phyloP scores from a whole-genome alignment of 2,113 vertebrate species.

The Reinhardtius hippoglossoides region DNA sequence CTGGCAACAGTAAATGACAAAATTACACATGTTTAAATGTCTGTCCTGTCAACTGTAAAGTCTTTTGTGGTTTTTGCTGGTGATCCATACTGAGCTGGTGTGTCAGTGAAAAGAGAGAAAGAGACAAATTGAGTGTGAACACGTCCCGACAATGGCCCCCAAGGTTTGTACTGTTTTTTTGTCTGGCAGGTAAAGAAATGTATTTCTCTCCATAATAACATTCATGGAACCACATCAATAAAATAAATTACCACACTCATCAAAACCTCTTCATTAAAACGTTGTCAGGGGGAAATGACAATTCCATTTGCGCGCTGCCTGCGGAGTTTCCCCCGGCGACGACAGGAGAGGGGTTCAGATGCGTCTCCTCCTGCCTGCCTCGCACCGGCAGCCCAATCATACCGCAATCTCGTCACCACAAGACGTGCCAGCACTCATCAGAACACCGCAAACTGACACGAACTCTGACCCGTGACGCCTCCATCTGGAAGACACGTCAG shows the following conservation, averaged over 20 bases:
- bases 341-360: constrained; percentile 39
- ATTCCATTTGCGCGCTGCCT: constrained; percentile 68
- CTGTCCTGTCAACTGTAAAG: constrained; percentile 34
- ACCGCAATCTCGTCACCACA: constrained; percentile 56
- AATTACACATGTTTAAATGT: constrained; percentile 23
- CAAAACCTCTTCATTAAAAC: constrained; percentile 53
- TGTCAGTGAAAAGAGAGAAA: constrained; percentile 15
- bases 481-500: constrained; percentile 62
- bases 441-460: constrained; percentile 59
- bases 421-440: constrained; percentile 70
- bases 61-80: constrained; percentile 14
- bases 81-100: constrained; percentile 17
- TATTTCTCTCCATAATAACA: constrained; percentile 6
- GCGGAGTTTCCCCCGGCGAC: constrained; percentile 34
- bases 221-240: constrained; percentile 6
- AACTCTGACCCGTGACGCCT: constrained; percentile 74
- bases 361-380: constrained; percentile 33
- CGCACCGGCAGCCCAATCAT: constrained; percentile 48
- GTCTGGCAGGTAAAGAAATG: constrained; percentile 29
- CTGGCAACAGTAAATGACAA: not conserved
- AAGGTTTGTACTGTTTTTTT: not conserved
- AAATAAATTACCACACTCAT: constrained; percentile 30
- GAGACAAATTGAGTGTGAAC: constrained; percentile 32
- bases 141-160: constrained; percentile 1
- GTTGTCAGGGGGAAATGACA: constrained; percentile 57